phyloP scores from a whole-genome alignment of 2,888 invertebrate species.

The Microctonus hyperodae region DNA sequence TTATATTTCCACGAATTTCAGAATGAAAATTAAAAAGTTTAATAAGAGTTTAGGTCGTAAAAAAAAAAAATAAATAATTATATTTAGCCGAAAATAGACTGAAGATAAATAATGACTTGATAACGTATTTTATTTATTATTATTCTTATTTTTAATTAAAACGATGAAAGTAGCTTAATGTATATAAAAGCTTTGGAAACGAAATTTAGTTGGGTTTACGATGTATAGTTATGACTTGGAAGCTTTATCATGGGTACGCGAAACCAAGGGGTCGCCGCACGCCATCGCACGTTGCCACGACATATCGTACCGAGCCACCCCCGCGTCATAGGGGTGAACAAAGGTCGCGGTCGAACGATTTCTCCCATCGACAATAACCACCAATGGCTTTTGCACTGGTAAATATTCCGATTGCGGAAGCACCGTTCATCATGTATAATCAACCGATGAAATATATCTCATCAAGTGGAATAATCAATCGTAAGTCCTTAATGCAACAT shows the following conservation, averaged over 20 bases:
- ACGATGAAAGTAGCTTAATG: slow-evolving; percentile 27
- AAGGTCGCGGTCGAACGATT: slow-evolving; percentile 30
- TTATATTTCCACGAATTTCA: neutral
- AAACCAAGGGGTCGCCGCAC: slow-evolving; percentile 20
- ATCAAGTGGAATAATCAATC: slow-evolving; percentile 30
- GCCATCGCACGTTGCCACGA: slow-evolving; percentile 19
- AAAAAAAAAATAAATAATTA: slow-evolving; percentile 15
- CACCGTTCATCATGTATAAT: slow-evolving; percentile 32
- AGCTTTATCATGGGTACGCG: slow-evolving; percentile 27
- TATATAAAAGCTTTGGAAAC: slow-evolving; percentile 17
- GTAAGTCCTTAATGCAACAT: neutral
- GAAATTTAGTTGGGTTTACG: slow-evolving; percentile 28
- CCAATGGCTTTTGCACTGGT: slow-evolving; percentile 26
- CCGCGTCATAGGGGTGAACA: slow-evolving; percentile 12
- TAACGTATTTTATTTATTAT: slow-evolving; percentile 18
- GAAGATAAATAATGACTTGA: slow-evolving; percentile 12
- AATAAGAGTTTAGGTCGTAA: neutral
- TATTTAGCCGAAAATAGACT: neutral
- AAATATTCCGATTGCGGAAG: slow-evolving; percentile 30
- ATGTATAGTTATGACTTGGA: slow-evolving; percentile 27
- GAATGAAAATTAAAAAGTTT: slow-evolving; percentile 12
- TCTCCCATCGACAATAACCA: slow-evolving; percentile 33
- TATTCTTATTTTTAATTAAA: slow-evolving; percentile 25
- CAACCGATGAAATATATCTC: slow-evolving; percentile 27
- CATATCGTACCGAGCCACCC: neutral